These are phyloP conservation scores for Zaprionus kolodkinae DNA, from an alignment of 1,140 invertebrate species.

Conservation along the genomic window DNA sequence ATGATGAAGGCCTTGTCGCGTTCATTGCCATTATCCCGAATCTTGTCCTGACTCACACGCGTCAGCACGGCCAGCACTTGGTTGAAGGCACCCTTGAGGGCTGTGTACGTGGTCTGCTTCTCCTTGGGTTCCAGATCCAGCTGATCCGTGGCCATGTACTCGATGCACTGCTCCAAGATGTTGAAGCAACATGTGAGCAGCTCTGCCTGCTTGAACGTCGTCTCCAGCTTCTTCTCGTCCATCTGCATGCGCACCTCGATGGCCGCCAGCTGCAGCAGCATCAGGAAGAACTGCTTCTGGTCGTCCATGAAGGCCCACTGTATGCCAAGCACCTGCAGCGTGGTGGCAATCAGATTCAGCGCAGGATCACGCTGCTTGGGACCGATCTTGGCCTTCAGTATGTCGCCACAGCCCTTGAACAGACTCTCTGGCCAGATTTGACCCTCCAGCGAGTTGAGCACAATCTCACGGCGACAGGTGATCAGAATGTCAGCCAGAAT, in stretches of 20 bases:
- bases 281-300: conserved; percentile 92
- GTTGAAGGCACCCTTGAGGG: conserved; percentile 95
- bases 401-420: conserved; percentile 91
- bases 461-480: conserved; percentile 88
- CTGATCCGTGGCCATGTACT: conserved; percentile 92
- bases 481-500: conserved; percentile 90
- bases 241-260: conserved; percentile 97
- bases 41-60: conserved; percentile 90
- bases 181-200: conserved; percentile 93
- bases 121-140: conserved; percentile 94
- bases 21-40: conserved; percentile 86
- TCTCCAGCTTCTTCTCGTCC: conserved; percentile 92
- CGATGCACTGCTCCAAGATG: conserved; percentile 92
- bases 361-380: conserved; percentile 95
- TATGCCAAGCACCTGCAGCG: conserved; percentile 92
- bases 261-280: conserved; percentile 93
- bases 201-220: conserved; percentile 90
- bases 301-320: conserved; percentile 92
- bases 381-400: conserved; percentile 93
- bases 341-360: conserved; percentile 91
- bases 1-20: conserved; percentile 91
- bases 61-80: conserved; percentile 91
- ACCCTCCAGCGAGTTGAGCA: conserved; percentile 86
- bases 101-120: conserved; percentile 94
- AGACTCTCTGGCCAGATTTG: conserved; percentile 92